Percentiles rank a stretch among this genome's conserved stretches.
These are phyloP conservation scores for Conus betulinus DNA, from an alignment of 1,140 invertebrate species.

Conservation along the genomic window DNA sequence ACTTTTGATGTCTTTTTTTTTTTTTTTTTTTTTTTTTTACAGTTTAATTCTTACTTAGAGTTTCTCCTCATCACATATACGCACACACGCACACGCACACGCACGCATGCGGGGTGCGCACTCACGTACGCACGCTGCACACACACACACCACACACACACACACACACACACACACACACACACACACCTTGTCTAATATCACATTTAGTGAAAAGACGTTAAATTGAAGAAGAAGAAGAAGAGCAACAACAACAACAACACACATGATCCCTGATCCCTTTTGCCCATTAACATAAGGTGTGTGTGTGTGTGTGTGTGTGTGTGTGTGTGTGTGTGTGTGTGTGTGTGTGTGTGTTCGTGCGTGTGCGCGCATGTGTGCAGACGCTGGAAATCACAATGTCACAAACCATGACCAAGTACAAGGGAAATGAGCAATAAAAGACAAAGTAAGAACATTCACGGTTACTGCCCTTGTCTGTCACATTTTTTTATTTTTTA, in stretches of 20 bases:
- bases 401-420: not conserved
- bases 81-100: not conserved
- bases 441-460: not conserved
- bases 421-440: not conserved
- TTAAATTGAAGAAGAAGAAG: no score
- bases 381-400: not conserved
- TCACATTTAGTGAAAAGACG: no score
- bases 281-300: no score
- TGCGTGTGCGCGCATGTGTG: constrained; percentile 13
- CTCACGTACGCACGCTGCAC: no score
- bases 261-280: no score
- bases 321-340: constrained; percentile 11
- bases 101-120: no score
- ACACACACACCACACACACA: no score
- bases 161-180: no score
- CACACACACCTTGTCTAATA: no score
- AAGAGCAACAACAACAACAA: not conserved
- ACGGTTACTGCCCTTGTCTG: not conserved
- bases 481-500: not conserved
- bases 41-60: no score
- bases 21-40: no score
- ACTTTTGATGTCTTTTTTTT: no score
- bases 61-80: not conserved
- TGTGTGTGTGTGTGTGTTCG: constrained; percentile 11
- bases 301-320: constrained; percentile 3